Percentiles rank a stretch among this genome's conserved stretches.
These are phyloP conservation scores for Coregonus suidteri DNA, from an alignment of 2,797 vertebrate species.

Conservation along the genomic window DNA sequence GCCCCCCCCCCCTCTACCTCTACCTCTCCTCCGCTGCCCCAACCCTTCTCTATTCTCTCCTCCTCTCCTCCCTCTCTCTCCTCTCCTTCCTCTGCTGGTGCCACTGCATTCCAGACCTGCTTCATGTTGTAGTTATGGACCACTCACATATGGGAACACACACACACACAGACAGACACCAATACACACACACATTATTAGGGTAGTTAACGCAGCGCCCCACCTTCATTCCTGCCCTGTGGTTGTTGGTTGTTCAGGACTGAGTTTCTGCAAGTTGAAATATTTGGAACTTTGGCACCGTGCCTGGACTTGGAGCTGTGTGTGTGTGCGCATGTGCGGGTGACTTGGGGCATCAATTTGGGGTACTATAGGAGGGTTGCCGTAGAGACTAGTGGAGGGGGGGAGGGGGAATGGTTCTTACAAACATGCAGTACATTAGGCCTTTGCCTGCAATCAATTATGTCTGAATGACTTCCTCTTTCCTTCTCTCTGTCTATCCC, in stretches of 20 bases:
- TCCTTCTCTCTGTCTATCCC: neutral
- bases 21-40: too few relatives aligned
- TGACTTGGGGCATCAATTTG: neutral
- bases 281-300: neutral
- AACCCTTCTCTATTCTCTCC: too few relatives aligned
- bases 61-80: neutral
- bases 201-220: neutral
- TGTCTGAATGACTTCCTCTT: neutral
- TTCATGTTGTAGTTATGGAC: slow-evolving; percentile 4
- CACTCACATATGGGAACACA: neutral
- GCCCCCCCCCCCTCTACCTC: neutral
- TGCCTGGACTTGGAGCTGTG: neutral
- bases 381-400: neutral
- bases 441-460: neutral
- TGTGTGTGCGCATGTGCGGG: neutral
- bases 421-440: neutral
- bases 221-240: slow-evolving; percentile 1
- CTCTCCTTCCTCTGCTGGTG: neutral
- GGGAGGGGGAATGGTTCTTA: neutral
- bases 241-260: neutral
- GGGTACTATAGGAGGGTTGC: slow-evolving; percentile 1
- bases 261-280: neutral
- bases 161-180: too few relatives aligned
- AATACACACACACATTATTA: too few relatives aligned
- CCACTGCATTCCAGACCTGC: slow-evolving; percentile 52